Percentiles rank a stretch among this genome's conserved stretches.
Evolutionary conservation across 2,888 invertebrate genomes (phyloP).

Genomic region (Cryptosula pallasiana): DNA sequence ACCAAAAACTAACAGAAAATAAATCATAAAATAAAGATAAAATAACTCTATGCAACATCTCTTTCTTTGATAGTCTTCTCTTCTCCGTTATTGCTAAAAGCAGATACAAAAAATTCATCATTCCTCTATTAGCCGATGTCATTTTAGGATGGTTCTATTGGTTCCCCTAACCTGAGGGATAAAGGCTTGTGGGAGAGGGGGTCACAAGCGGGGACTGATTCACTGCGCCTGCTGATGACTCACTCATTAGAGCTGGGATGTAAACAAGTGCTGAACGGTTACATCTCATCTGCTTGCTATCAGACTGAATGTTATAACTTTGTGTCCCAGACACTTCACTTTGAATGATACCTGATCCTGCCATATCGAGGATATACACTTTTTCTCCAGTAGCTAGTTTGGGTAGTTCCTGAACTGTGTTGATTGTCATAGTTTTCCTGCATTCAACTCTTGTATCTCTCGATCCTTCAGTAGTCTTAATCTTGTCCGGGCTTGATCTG

Average conservation of each 20-base stretch:
- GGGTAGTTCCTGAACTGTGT: neutral
- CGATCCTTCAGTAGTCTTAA: neutral
- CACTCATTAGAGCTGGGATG: neutral
- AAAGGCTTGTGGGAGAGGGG: neutral
- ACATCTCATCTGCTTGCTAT: neutral
- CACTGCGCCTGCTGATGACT: neutral
- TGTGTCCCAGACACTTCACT: neutral
- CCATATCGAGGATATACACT: neutral
- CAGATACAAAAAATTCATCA: no score
- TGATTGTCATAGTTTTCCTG: neutral
- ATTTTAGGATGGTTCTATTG: no score
- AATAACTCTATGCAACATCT: no score
- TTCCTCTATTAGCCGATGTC: no score
- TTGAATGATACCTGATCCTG: neutral
- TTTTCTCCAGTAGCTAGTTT: neutral
- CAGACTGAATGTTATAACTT: neutral
- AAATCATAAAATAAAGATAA: no score
- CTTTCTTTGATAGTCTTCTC: no score
- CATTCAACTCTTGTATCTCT: neutral
- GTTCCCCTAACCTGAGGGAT: neutral
- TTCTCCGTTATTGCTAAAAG: no score
- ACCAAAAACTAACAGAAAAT: no score
- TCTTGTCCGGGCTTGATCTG: neutral
- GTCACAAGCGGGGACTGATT: neutral
- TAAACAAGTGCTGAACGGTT: neutral